These are phyloP conservation scores for Melipona quadrifasciata DNA, from an alignment of 1,140 invertebrate species.

Conservation along the genomic window DNA sequence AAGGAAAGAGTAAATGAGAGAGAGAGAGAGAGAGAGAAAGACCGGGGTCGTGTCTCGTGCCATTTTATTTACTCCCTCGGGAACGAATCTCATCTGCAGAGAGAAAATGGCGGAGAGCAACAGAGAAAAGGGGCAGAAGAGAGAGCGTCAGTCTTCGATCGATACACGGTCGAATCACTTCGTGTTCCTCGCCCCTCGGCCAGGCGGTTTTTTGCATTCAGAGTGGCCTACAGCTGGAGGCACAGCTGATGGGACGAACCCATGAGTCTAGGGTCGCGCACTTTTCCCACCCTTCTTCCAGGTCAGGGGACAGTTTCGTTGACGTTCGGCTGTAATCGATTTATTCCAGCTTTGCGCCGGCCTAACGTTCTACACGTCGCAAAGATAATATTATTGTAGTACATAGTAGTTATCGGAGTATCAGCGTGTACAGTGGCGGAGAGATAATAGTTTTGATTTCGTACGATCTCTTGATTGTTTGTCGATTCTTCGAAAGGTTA, in stretches of 20 bases:
- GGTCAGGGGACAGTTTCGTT: constrained; percentile 38
- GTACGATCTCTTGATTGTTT: no score
- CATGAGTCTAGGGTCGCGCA: constrained; percentile 27
- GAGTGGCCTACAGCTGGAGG: constrained; percentile 44
- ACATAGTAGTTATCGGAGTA: background rate
- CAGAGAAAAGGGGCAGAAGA: background rate
- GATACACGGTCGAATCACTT: constrained; percentile 34
- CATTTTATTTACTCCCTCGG: constrained; percentile 44
- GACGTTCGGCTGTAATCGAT: constrained; percentile 43
- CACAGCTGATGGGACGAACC: constrained; percentile 49
- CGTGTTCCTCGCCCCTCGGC: constrained; percentile 16
- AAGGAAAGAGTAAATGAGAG: background rate
- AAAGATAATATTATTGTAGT: background rate
- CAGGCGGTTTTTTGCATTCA: constrained; percentile 33
- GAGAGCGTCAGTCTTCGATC: constrained; percentile 8
- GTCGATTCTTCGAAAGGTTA: background rate
- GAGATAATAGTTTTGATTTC: no score
- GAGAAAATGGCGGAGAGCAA: constrained; percentile 11
- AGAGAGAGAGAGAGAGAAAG: background rate
- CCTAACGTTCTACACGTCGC: background rate
- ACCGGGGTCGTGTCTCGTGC: constrained; percentile 13
- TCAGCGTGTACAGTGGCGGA: no score
- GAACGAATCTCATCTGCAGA: constrained; percentile 2
- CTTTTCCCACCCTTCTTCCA: constrained; percentile 41
- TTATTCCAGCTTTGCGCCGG: constrained; percentile 3